phyloP scores from a whole-genome alignment of 2,113 vertebrate genomes.

The Xyrauchen texanus region DNA sequence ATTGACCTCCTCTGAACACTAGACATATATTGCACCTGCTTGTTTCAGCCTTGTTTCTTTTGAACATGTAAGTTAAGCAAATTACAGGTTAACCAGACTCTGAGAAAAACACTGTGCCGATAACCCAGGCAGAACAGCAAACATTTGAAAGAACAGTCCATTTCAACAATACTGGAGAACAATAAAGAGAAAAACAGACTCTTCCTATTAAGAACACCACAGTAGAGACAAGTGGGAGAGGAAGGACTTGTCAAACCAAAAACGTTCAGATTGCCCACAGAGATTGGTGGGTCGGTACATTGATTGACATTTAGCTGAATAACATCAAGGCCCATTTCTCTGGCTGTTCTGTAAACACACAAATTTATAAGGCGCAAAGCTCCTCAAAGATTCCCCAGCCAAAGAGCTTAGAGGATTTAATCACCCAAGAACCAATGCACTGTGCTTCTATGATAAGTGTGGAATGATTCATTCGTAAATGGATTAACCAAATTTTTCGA shows the following conservation, averaged over 20 bases:
- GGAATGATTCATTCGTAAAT: constrained; percentile 35
- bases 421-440: constrained; percentile 44
- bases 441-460: constrained; percentile 41
- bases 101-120: constrained; percentile 46
- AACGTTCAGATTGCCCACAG: constrained; percentile 43
- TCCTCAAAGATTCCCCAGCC: constrained; percentile 33
- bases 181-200: constrained; percentile 25
- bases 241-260: constrained; percentile 38
- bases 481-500: constrained; percentile 11
- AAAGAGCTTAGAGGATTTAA: constrained; percentile 36
- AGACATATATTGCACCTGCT: constrained; percentile 43
- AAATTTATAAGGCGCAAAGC: constrained; percentile 51
- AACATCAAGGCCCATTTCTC: constrained; percentile 49
- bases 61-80: constrained; percentile 48
- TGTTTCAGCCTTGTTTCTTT: constrained; percentile 43
- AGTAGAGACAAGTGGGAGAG: constrained; percentile 34
- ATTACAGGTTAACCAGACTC: constrained; percentile 45
- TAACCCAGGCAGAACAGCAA: constrained; percentile 33
- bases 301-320: constrained; percentile 58
- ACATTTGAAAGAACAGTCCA: constrained; percentile 39
- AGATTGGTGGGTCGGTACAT: constrained; percentile 52
- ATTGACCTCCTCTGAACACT: constrained; percentile 41
- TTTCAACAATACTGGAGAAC: constrained; percentile 49
- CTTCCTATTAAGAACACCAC: constrained; percentile 46
- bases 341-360: constrained; percentile 56